A percentile compares a stretch with the other conserved stretches of the same genome.
Evolutionary conservation across 2,888 invertebrate genomes (phyloP).

Genomic region (Agrilus cyanescens): DNA sequence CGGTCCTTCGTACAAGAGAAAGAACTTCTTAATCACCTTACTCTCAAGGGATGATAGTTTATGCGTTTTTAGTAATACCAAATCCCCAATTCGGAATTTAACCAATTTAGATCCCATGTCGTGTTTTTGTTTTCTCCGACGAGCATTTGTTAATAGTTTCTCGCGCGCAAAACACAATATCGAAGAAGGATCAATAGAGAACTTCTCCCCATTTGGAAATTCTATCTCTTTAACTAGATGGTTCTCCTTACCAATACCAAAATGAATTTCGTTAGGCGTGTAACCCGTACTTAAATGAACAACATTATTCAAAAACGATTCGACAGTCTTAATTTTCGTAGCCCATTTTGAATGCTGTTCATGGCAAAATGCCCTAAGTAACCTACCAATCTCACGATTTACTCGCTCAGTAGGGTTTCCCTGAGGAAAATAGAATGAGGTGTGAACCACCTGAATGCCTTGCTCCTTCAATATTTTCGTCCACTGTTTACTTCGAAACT

Average conservation of each 20-base stretch:
- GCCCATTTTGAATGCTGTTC: slow-evolving; percentile 14
- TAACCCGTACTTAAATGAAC: slow-evolving; percentile 13
- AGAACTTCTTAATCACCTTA: slow-evolving; percentile 8
- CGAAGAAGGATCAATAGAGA: too few relatives aligned
- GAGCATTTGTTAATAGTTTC: too few relatives aligned
- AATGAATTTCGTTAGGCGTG: slow-evolving; percentile 10
- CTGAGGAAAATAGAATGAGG: slow-evolving; percentile 16
- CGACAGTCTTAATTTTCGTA: slow-evolving; percentile 5
- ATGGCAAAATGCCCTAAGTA: slow-evolving; percentile 12
- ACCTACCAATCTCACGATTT: slow-evolving; percentile 17
- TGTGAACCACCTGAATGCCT: slow-evolving; percentile 6
- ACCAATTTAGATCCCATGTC: background rate
- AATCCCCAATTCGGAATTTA: background rate
- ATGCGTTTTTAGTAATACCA: slow-evolving; percentile 9
- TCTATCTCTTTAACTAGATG: too few relatives aligned
- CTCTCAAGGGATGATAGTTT: slow-evolving; percentile 3
- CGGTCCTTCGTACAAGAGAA: slow-evolving; percentile 7
- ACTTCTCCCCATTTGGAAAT: too few relatives aligned
- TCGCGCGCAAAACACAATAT: background rate
- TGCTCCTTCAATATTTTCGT: background rate
- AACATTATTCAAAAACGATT: slow-evolving; percentile 8
- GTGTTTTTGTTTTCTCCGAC: too few relatives aligned
- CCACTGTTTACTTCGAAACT: slow-evolving; percentile 15
- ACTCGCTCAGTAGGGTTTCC: slow-evolving; percentile 17
- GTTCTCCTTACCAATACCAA: too few relatives aligned